These are phyloP conservation scores for Xenopus tropicalis DNA, from an alignment of 2,113 vertebrate species.

Conservation along the genomic window DNA sequence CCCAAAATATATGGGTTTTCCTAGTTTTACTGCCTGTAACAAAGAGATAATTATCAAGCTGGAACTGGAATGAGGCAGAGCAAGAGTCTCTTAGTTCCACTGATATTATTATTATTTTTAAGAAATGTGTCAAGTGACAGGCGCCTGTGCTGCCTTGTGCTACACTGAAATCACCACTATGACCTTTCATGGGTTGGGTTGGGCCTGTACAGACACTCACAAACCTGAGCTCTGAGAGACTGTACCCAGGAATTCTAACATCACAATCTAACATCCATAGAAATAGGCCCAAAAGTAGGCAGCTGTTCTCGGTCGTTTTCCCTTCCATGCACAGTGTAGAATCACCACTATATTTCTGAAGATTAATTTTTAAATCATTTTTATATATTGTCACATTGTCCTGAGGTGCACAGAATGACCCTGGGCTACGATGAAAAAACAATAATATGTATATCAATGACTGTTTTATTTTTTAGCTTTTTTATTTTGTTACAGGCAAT, in stretches of 20 bases:
- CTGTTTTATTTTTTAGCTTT: too few species aligned
- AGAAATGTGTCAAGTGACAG: constrained; percentile 13
- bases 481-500: too few species aligned
- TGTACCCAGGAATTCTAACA: background rate
- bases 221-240: background rate
- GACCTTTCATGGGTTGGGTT: background rate
- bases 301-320: background rate
- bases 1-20: constrained; percentile 18
- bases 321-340: too few species aligned
- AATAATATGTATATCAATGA: too few species aligned
- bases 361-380: too few species aligned
- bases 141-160: constrained; percentile 5
- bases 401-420: too few species aligned
- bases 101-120: constrained; percentile 31
- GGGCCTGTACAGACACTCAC: background rate
- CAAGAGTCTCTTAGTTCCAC: constrained; percentile 16
- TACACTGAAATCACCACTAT: background rate
- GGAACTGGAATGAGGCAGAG: constrained; percentile 21
- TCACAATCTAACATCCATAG: background rate
- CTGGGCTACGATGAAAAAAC: too few species aligned
- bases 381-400: too few species aligned
- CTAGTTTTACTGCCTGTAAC: constrained; percentile 29
- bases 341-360: too few species aligned
- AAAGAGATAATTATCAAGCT: constrained; percentile 30
- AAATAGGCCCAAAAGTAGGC: background rate